Percentiles rank a stretch among this genome's conserved stretches.
Evolutionary conservation across 2,113 vertebrate genomes (phyloP).

Genomic region (Rostratula benghalensis): DNA sequence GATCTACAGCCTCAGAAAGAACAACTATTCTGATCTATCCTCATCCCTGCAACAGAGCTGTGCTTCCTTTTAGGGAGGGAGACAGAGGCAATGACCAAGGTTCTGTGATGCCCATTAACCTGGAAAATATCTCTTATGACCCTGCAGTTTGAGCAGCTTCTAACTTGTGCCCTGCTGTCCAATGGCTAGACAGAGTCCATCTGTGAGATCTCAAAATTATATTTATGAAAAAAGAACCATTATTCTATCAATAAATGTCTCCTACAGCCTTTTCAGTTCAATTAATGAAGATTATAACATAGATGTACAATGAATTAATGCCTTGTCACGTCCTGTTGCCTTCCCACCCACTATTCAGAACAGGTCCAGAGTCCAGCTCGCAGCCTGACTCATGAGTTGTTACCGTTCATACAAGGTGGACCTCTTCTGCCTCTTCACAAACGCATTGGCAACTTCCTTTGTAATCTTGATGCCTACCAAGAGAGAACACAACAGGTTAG

Average conservation of each 20-base stretch:
- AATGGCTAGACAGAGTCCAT: background rate
- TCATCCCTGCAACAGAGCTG: background rate
- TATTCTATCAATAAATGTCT: background rate
- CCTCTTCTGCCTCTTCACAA: conserved; percentile 67
- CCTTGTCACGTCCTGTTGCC: background rate
- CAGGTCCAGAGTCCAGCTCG: background rate
- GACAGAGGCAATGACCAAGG: background rate
- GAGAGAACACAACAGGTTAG: background rate
- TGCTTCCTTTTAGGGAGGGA: background rate
- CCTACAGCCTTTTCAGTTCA: background rate
- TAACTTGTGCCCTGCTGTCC: background rate
- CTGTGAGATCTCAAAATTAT: background rate
- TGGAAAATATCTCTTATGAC: background rate
- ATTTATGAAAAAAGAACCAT: background rate
- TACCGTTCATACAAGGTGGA: conserved; percentile 62
- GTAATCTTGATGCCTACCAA: conserved; percentile 52
- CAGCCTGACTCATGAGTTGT: background rate
- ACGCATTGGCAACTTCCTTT: conserved; percentile 58
- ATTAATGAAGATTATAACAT: background rate
- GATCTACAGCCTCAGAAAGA: background rate
- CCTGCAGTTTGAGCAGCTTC: background rate
- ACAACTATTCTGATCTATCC: background rate
- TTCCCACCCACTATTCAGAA: background rate
- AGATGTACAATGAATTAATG: background rate
- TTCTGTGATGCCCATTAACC: background rate